Evolutionary conservation across 2,797 vertebrate genomes (phyloP), one percentile per base, ranked within the genome.

Genomic region (Artibeus jamaicensis): DNA sequence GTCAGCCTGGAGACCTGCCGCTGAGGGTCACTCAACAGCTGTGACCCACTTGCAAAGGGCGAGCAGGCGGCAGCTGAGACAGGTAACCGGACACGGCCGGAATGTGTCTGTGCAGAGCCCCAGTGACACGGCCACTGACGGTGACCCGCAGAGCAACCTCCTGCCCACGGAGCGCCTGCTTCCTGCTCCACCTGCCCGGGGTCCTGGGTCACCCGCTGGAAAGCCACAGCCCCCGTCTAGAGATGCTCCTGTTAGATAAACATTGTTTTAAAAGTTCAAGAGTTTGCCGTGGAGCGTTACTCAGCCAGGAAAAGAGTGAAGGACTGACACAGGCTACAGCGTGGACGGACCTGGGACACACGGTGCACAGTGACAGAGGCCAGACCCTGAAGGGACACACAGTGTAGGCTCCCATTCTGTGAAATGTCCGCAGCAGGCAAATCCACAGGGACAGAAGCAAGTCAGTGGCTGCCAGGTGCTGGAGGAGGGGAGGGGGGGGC

Each of bases 1-100:
- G 5, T 3, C 0, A 1, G n/a, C 48, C 26, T 0, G 0, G 50
- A 87, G 21, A 15, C 82, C 46, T 6, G 32, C 29, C 1, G 34
- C 71, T 0, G 1, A 34, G 42, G 26, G 46, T 44, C 65, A 16
- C 76, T 6, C 0, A 21, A 70, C n/a, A 21, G 53, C 42, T 0
- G 0, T 32, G n/a, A 59, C n/a, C 42, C 1, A 9, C 53, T 50
- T 18, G 11, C n/a, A 22, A 32, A 15, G 55, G 79, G 4, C 11
- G n/a, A 70, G 1, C 9, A 65, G 37, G 57, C 32, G 10, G 42
- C 19, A 34, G 18, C 68, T 39, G 11, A 22, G 9, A 18, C 0
- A 2, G 53, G 78, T 15, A 48, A 22, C 44, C 12, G 19, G 50
- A 21, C 37, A 16, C 3, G 2, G 84, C 2, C 2, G 26, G 37